Evolutionary conservation across 1,140 invertebrate genomes (phyloP).

Genomic region (Meloidogyne floridensis): DNA sequence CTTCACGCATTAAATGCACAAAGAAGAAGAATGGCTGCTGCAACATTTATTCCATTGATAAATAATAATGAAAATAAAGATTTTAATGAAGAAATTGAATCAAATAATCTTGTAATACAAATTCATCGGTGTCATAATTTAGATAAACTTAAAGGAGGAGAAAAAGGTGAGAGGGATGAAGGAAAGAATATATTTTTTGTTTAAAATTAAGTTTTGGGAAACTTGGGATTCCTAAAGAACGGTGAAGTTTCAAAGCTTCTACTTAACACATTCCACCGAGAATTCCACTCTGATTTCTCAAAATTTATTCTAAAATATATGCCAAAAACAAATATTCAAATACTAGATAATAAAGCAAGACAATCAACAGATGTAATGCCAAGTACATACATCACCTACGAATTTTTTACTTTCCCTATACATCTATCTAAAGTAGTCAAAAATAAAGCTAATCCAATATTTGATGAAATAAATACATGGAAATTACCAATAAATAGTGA

Average conservation of each 20-base stretch:
- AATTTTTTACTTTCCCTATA: constrained; percentile 53
- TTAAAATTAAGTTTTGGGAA: neutral
- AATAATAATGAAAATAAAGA: constrained; percentile 1
- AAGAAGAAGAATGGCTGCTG: constrained; percentile 34
- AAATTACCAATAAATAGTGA: constrained; percentile 39
- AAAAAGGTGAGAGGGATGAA: neutral
- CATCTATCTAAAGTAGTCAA: constrained; percentile 36
- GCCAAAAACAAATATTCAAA: neutral
- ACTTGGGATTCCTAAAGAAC: no score
- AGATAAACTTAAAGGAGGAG: constrained; percentile 29
- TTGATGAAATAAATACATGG: constrained; percentile 37
- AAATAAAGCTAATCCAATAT: constrained; percentile 46
- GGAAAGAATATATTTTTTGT: neutral
- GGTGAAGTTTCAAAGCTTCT: no score
- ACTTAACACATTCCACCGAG: no score
- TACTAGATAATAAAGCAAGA: neutral
- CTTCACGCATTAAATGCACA: constrained; percentile 49
- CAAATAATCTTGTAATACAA: constrained; percentile 43
- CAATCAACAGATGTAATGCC: constrained; percentile 1
- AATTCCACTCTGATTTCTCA: no score
- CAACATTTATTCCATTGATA: constrained; percentile 15
- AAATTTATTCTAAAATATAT: no score
- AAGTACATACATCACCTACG: constrained; percentile 48
- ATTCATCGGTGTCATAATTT: constrained; percentile 45
- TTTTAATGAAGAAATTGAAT: neutral